Evolutionary conservation across 1,140 invertebrate species (phyloP).

Genomic region (Episyrphus balteatus): DNA sequence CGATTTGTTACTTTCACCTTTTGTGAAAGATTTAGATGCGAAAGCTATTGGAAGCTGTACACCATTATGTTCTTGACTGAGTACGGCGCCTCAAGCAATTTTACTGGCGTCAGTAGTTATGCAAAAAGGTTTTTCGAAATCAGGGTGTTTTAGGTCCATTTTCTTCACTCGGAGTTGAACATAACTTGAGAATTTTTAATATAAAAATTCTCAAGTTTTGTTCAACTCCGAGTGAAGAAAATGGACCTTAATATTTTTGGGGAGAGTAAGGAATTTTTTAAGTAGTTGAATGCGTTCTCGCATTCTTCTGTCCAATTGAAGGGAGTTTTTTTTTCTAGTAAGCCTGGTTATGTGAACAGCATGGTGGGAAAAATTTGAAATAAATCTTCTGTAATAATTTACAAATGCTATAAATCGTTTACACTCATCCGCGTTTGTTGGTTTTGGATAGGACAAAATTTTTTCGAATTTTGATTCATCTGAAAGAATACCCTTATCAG

Average conservation of each 20-base stretch:
- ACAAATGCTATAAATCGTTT: constrained; percentile 19
- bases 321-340: neutral
- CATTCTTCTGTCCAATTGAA: constrained; percentile 2
- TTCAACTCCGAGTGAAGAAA: too few relatives aligned
- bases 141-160: too few relatives aligned
- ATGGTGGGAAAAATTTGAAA: constrained; percentile 13
- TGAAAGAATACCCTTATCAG: constrained; percentile 5
- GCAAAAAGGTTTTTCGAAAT: too few relatives aligned
- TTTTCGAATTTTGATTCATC: constrained; percentile 6
- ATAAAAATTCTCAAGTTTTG: too few relatives aligned
- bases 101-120: too few relatives aligned
- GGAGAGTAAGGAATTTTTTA: neutral
- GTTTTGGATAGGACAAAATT: constrained; percentile 13
- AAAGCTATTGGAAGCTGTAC: too few relatives aligned
- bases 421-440: constrained; percentile 10
- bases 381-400: constrained; percentile 19
- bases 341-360: constrained; percentile 6
- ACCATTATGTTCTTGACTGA: neutral
- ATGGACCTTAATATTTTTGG: too few relatives aligned
- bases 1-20: neutral
- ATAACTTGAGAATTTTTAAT: too few relatives aligned
- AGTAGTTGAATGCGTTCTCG: neutral
- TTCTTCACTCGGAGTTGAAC: too few relatives aligned
- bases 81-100: neutral
- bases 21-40: too few relatives aligned